phyloP scores from a whole-genome alignment of 2,113 vertebrate species.

The Petrocephalus zakoni region DNA sequence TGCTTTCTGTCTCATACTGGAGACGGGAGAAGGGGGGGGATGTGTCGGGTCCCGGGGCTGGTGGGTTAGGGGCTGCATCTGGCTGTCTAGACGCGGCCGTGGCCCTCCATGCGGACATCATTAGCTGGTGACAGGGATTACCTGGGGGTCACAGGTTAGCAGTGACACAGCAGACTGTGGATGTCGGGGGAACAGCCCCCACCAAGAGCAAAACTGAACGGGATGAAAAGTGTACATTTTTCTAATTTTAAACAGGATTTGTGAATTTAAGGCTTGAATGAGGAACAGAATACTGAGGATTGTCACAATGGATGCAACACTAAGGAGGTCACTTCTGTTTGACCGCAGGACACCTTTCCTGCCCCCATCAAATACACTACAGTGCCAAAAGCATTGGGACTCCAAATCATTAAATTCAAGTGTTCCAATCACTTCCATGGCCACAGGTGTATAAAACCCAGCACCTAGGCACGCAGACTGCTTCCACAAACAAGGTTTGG shows the following conservation, averaged over 20 bases:
- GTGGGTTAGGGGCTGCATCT: not conserved
- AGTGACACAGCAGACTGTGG: not conserved
- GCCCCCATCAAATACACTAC: not conserved
- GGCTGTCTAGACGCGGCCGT: not conserved
- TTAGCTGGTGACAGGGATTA: not conserved
- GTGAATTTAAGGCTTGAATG: not conserved
- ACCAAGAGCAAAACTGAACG: not conserved
- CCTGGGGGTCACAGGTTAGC: not conserved
- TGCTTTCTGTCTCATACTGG: not conserved
- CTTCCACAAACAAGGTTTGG: no score
- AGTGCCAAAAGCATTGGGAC: no score
- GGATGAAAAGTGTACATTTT: not conserved
- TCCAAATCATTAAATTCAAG: no score
- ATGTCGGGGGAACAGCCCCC: not conserved
- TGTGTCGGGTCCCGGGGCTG: not conserved
- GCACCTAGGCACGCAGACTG: no score
- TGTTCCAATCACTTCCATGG: no score
- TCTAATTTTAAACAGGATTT: not conserved
- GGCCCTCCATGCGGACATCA: not conserved
- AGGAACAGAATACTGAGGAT: not conserved
- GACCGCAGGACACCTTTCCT: not conserved
- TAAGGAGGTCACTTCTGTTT: not conserved
- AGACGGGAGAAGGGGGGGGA: not conserved
- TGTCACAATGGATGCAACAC: not conserved
- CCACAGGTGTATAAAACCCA: no score